Conservation (phyloP, 2,797 vertebrate species). For the Heliangelus exortis region DNA sequence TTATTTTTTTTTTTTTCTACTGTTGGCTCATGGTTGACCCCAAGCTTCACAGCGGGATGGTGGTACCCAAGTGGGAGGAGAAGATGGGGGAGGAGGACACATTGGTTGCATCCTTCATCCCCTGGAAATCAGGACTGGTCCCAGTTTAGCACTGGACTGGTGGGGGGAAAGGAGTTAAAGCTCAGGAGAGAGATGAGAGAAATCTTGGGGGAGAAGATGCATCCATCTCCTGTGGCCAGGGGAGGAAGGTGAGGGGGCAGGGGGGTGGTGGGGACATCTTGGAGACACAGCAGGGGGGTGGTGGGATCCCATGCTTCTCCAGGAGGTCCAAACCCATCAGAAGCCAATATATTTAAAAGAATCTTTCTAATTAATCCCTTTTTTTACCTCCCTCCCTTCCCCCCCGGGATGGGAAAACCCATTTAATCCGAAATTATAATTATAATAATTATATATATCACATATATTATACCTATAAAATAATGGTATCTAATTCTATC, state of each 20-base stretch:
- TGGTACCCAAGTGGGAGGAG: not conserved
- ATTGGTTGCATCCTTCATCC: not conserved
- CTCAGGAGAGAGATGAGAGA: not conserved
- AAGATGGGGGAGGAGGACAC: not conserved
- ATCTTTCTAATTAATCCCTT: not conserved
- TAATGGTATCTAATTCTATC: too few species aligned
- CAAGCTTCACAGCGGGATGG: not conserved
- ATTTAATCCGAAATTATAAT: not conserved
- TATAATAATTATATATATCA: too few species aligned
- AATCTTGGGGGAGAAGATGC: not conserved
- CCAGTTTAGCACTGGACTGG: not conserved
- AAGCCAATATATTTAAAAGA: accelerated
- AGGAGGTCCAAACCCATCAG: accelerated
- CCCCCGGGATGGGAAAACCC: accelerated
- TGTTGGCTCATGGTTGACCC: not conserved
- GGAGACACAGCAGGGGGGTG: not conserved
- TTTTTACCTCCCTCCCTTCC: accelerated
- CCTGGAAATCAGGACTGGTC: accelerated
- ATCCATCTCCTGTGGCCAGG: accelerated
- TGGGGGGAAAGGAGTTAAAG: not conserved
- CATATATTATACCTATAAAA: too few species aligned
- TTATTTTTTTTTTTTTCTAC: not conserved
- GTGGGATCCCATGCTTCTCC: not conserved
- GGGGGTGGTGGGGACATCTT: not conserved
- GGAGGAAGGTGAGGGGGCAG: constrained; percentile 17